phyloP scores from a whole-genome alignment of 2,888 invertebrate species.

The Sarcophaga rosellei region DNA sequence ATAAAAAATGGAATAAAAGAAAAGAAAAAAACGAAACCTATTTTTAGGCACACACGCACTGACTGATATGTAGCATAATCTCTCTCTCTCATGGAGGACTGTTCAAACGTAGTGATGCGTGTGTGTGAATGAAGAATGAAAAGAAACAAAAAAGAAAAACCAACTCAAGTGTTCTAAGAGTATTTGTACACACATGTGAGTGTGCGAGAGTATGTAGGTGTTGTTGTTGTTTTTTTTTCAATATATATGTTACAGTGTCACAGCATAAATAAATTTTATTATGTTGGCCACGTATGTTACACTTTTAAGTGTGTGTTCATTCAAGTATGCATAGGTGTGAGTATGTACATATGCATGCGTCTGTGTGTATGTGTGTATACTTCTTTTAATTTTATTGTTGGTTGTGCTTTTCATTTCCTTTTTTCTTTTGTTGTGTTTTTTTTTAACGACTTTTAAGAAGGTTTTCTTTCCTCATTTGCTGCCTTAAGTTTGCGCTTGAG shows the following conservation, averaged over 20 bases:
- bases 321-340: not conserved
- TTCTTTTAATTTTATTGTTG: too few species aligned
- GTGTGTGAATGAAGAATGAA: not conserved
- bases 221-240: not conserved
- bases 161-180: not conserved
- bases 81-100: too few species aligned
- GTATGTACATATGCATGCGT: not conserved
- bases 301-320: slow-evolving; percentile 48
- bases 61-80: too few species aligned
- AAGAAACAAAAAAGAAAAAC: not conserved
- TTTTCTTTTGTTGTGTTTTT: not conserved
- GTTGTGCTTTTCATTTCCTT: too few species aligned
- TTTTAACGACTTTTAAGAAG: slow-evolving; percentile 14
- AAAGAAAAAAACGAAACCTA: slow-evolving; percentile 17
- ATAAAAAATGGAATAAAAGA: slow-evolving; percentile 5
- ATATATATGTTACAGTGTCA: slow-evolving; percentile 33
- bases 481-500: not conserved
- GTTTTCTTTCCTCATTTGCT: not conserved
- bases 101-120: not conserved
- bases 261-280: slow-evolving; percentile 47
- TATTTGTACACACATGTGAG: not conserved
- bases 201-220: not conserved
- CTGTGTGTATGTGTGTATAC: not conserved
- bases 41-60: slow-evolving; percentile 41
- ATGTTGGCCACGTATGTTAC: slow-evolving; percentile 63